Evolutionary conservation across 1,140 invertebrate genomes (phyloP), one percentile per base, ranked within the genome.

Genomic region (Dermatophagoides farinae): DNA sequence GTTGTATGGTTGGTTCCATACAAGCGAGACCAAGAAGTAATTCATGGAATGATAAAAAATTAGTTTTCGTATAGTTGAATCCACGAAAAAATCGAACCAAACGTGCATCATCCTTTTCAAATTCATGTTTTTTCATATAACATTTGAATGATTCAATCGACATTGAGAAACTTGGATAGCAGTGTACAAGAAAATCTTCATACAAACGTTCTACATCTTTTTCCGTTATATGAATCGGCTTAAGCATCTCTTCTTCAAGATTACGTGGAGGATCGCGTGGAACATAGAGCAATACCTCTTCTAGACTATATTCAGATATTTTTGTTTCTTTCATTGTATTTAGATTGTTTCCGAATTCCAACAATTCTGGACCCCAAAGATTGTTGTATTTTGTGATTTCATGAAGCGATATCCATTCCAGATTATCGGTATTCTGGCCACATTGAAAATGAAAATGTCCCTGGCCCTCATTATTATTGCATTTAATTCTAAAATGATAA

Each of bases 11-110:
- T 0, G 73, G 75, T 57, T 79, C 77, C 60, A 77, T 70, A 6
- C 74, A 75, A 18, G 76, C 75, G 9, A 79, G 53, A 16, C 77
- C 77, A 20, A 72, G 63, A 41, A 78, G 63, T 22, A 77, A 66
- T 50, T 78, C 76, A 37, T 70, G 70, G 66, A 69, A 75, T 11
- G 66, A 69, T 16, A 78, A 0, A 49, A 38, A 62, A 20, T 37
- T 23, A 22, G n/a, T 64, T 9, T 39, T 41, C 2, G 57, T 39
- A 39, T 25, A 54, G 18, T 62, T 54, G 51, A 63, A 63, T 10
- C 62, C 49, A 16, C 43, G 16, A 66, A 1, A 63, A 12, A 63
- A 38, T 20, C 16, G 20, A 1, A 50, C 14, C 38, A 62, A 20
- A 12, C 41, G 47, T 11, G 14, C 5, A 18, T 59, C 54, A n/a